These are phyloP conservation scores for Trichoplax adhaerens DNA, from an alignment of 37 sponge, comb jelly and placozoan species.

Conservation along the genomic window DNA sequence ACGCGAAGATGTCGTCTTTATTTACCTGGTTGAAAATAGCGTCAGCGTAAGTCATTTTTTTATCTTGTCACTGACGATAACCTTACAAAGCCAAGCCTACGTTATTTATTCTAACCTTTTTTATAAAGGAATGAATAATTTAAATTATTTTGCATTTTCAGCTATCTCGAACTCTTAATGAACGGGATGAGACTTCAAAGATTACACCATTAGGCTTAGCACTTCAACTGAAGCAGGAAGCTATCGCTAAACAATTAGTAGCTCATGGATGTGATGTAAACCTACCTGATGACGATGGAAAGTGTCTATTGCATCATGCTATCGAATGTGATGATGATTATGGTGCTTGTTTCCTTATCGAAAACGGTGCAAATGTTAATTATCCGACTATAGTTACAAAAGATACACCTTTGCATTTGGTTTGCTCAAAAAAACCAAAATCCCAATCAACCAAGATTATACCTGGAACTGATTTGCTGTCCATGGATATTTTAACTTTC, in stretches of 20 bases:
- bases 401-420: slow-evolving; percentile 67
- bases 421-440: slow-evolving; percentile 7
- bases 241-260: slow-evolving; percentile 73
- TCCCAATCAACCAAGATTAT: no score
- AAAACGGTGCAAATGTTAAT: slow-evolving; percentile 46
- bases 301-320: slow-evolving; percentile 71
- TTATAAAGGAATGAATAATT: no score
- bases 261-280: slow-evolving; percentile 61
- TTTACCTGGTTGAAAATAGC: slow-evolving; percentile 75
- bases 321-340: slow-evolving; percentile 66
- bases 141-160: neutral
- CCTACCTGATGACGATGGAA: slow-evolving; percentile 29
- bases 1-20: slow-evolving; percentile 81
- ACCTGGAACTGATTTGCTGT: no score
- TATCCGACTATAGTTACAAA: slow-evolving; percentile 11
- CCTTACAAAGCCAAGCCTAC: no score
- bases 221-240: slow-evolving; percentile 47
- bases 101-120: no score
- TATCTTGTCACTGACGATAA: no score
- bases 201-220: slow-evolving; percentile 69
- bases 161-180: slow-evolving; percentile 48
- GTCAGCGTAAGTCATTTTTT: neutral
- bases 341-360: slow-evolving; percentile 66
- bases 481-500: no score
- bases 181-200: slow-evolving; percentile 42